Percentiles rank a stretch among this genome's conserved stretches.
Evolutionary conservation across 2,113 vertebrate species (phyloP).

Genomic region (Python bivittatus): DNA sequence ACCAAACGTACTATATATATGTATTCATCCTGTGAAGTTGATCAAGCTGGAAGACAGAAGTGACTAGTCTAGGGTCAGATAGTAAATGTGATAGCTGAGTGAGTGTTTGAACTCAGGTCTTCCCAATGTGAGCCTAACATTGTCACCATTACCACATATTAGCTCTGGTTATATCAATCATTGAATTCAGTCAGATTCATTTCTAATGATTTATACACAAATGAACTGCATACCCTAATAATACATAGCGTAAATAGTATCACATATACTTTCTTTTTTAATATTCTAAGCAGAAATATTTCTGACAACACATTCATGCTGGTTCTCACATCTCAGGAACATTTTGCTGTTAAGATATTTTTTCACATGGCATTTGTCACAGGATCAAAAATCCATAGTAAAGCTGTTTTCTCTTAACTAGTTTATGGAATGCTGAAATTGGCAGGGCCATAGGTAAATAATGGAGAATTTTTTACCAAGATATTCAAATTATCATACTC

Average conservation of each 20-base stretch:
- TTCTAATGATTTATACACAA: neutral
- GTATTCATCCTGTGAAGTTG: neutral
- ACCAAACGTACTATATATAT: too few relatives aligned
- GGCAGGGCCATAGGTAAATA: neutral
- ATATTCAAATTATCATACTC: neutral
- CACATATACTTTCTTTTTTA: neutral
- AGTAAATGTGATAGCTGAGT: neutral
- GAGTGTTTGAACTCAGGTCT: neutral
- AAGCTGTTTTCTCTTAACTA: neutral
- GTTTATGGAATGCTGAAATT: neutral
- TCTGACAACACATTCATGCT: constrained; percentile 3
- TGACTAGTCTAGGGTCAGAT: neutral
- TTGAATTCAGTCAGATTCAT: neutral
- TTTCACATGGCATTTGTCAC: constrained; percentile 2
- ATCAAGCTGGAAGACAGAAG: neutral
- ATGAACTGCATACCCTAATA: neutral
- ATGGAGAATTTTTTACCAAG: neutral
- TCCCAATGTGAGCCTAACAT: neutral
- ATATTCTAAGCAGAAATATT: neutral
- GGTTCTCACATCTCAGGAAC: constrained; percentile 11
- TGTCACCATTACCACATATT: too few relatives aligned
- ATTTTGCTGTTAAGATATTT: neutral
- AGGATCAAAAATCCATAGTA: neutral
- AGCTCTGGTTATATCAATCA: neutral
- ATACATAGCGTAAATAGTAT: neutral